These are phyloP conservation scores for Eulemur albifrons DNA, from an alignment of 2,797 vertebrate genomes.

Conservation along the genomic window DNA sequence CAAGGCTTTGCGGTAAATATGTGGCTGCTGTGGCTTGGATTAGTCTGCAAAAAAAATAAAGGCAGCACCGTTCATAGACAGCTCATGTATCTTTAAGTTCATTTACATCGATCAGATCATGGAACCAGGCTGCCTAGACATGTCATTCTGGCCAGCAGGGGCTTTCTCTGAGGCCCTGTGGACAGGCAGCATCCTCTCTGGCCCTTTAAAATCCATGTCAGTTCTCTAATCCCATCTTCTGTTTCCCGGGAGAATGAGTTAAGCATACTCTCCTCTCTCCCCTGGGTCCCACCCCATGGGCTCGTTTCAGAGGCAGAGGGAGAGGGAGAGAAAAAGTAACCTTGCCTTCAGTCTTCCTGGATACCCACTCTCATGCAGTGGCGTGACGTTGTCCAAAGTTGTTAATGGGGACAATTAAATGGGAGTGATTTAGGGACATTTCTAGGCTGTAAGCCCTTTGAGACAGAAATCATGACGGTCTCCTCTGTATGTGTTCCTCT, in stretches of 20 bases:
- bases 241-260: neutral
- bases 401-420: neutral
- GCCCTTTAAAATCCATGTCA: neutral
- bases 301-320: neutral
- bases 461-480: neutral
- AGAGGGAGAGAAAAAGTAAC: neutral
- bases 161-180: neutral
- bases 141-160: neutral
- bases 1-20: slow-evolving; percentile 75
- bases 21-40: slow-evolving; percentile 80
- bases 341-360: neutral
- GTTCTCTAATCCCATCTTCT: neutral
- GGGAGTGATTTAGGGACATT: neutral
- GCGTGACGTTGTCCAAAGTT: neutral
- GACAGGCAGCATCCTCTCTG: neutral
- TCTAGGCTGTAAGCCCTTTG: neutral
- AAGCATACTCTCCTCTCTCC: neutral
- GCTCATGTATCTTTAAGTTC: slow-evolving; percentile 62
- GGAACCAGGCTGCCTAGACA: neutral
- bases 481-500: neutral
- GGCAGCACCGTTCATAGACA: slow-evolving; percentile 75
- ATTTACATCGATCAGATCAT: slow-evolving; percentile 44
- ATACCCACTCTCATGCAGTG: neutral
- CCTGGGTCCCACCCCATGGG: neutral
- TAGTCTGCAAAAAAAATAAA: slow-evolving; percentile 85